Percentiles rank a stretch among this genome's conserved stretches.
phyloP scores from a whole-genome alignment of 2,888 invertebrate species.

The Microchrysa polita region DNA sequence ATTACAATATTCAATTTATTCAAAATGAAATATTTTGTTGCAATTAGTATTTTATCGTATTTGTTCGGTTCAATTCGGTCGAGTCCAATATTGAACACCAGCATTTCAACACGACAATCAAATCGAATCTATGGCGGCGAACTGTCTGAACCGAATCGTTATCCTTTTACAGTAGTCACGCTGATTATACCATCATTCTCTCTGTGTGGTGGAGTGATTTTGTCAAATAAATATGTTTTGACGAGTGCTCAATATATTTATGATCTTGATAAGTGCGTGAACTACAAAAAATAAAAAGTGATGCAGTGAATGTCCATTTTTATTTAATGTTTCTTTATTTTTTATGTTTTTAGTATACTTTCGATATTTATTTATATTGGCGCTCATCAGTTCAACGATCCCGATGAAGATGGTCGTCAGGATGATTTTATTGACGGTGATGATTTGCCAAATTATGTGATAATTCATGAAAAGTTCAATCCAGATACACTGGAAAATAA shows the following conservation, averaged over 20 bases:
- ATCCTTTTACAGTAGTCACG: conserved; percentile 46
- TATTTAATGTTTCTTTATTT: not conserved
- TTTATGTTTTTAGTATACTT: not conserved
- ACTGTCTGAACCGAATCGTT: conserved; percentile 44
- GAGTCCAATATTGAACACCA: not conserved
- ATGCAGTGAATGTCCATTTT: not conserved
- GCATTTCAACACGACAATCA: not conserved
- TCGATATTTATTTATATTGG: conserved; percentile 58
- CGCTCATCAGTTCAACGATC: conserved; percentile 61
- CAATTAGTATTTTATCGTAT: too few relatives aligned
- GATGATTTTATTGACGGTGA: conserved; percentile 61
- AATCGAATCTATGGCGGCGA: conserved; percentile 47
- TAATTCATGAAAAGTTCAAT: conserved; percentile 62
- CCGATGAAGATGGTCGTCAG: conserved; percentile 58
- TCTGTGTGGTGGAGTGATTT: conserved; percentile 40
- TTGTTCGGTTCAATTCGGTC: too few relatives aligned
- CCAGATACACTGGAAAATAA: conserved; percentile 60
- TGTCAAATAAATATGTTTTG: conserved; percentile 40
- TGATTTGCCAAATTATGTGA: conserved; percentile 54
- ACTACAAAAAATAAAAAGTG: too few relatives aligned
- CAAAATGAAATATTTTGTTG: too few relatives aligned
- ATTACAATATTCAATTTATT: too few relatives aligned
- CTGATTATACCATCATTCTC: not conserved
- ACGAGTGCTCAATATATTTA: conserved; percentile 41
- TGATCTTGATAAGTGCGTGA: not conserved